Conservation (phyloP, 2,888 invertebrate species). For the Mantis religiosa region DNA sequence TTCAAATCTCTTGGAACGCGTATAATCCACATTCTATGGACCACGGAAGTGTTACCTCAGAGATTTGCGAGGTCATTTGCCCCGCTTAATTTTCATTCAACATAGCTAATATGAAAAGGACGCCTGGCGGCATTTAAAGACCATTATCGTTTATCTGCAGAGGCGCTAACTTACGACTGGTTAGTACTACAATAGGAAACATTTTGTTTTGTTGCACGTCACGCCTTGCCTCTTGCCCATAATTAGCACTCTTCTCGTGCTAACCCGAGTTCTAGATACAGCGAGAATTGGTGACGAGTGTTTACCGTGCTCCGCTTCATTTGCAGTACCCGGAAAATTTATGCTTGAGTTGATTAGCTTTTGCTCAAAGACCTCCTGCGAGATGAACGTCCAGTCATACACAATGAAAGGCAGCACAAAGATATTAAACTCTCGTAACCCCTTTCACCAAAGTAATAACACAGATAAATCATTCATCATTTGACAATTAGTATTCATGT, state of each 20-base stretch:
- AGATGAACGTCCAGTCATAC: not conserved
- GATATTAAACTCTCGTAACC: not conserved
- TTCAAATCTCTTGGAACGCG: no score
- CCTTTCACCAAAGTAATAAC: not conserved
- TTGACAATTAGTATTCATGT: not conserved
- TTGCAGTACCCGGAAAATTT: not conserved
- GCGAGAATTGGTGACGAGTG: not conserved
- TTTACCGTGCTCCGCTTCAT: not conserved
- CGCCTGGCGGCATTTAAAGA: not conserved
- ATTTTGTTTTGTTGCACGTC: not conserved
- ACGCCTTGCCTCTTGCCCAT: not conserved
- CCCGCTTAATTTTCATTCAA: not conserved
- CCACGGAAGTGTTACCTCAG: not conserved
- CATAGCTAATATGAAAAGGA: not conserved
- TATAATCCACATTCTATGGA: not conserved
- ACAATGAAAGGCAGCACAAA: no score
- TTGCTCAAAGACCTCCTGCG: no score
- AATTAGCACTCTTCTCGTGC: not conserved
- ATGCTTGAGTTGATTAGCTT: not conserved
- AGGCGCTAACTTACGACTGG: not conserved
- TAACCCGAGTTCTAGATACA: not conserved
- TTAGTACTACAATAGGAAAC: not conserved
- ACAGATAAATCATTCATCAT: not conserved
- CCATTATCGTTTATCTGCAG: not conserved
- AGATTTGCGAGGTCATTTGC: not conserved